These are phyloP conservation scores for Pyrrhosoma nymphula DNA, from an alignment of 2,888 invertebrate genomes.

Conservation along the genomic window DNA sequence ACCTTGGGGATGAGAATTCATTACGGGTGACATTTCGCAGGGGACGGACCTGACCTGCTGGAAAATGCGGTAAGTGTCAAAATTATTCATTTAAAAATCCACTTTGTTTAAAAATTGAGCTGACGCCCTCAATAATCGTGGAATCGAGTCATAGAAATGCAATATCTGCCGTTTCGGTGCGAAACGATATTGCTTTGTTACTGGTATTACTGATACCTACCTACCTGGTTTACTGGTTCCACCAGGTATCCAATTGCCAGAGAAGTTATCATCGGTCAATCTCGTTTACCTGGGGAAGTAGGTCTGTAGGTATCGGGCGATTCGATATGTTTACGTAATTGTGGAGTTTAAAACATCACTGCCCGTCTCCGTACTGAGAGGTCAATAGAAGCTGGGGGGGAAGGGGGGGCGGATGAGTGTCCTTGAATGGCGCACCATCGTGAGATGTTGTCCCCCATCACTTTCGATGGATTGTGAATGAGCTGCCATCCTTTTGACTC, in stretches of 20 bases:
- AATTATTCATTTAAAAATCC: background rate
- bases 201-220: background rate
- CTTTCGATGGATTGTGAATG: background rate
- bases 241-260: background rate
- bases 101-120: background rate
- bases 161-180: background rate
- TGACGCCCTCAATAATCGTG: background rate
- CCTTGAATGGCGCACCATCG: background rate
- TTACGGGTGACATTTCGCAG: background rate
- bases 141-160: too few relatives aligned
- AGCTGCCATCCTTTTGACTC: background rate
- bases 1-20: background rate
- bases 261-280: background rate
- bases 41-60: background rate
- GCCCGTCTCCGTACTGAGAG: background rate
- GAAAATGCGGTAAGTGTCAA: background rate
- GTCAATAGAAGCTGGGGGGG: background rate
- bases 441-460: background rate
- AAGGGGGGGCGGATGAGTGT: background rate
- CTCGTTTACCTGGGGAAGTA: background rate
- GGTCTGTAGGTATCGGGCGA: background rate
- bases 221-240: background rate
- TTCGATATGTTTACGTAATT: too few relatives aligned
- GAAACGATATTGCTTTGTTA: background rate
- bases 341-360: background rate